Percentiles rank a stretch among this genome's conserved stretches.
Evolutionary conservation across 1,140 invertebrate species (phyloP).

Genomic region (Drosophila pachea): DNA sequence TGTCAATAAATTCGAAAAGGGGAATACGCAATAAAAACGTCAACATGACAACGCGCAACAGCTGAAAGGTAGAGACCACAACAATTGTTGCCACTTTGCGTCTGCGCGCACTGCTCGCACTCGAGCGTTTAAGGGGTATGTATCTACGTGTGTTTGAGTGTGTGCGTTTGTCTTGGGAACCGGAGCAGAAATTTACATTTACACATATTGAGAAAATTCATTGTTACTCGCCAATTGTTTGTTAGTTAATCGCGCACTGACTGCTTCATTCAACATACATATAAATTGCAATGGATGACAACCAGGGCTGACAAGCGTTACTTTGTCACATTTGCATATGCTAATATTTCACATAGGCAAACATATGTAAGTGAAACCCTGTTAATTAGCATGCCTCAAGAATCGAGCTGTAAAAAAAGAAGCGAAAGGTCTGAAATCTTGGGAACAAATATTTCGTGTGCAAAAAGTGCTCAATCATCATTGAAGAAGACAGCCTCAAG

Average conservation of each 20-base stretch:
- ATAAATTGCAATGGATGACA: slow-evolving; percentile 4
- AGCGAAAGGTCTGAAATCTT: not conserved
- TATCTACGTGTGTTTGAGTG: not conserved
- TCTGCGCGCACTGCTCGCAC: slow-evolving; percentile 12
- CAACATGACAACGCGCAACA: slow-evolving; percentile 19
- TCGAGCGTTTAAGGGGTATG: not conserved
- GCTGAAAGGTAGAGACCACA: not conserved
- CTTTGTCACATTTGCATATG: not conserved
- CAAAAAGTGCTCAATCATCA: slow-evolving; percentile 2
- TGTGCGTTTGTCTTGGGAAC: slow-evolving; percentile 16
- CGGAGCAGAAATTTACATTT: slow-evolving; percentile 30
- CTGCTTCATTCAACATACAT: not conserved
- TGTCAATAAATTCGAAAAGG: not conserved
- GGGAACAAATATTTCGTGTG: not conserved
- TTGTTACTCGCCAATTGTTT: slow-evolving; percentile 23
- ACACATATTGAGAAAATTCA: slow-evolving; percentile 10
- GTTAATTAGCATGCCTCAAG: slow-evolving; percentile 8
- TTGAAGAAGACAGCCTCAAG: not conserved
- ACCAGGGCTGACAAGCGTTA: slow-evolving; percentile 23
- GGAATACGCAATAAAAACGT: slow-evolving; percentile 3
- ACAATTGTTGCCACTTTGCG: slow-evolving; percentile 13
- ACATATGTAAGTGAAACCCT: not conserved
- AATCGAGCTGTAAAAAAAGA: not conserved
- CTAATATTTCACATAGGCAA: not conserved
- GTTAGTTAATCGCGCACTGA: slow-evolving; percentile 2